Conservation (phyloP, 2,888 invertebrate genomes). For the Hemithea aestivaria region DNA sequence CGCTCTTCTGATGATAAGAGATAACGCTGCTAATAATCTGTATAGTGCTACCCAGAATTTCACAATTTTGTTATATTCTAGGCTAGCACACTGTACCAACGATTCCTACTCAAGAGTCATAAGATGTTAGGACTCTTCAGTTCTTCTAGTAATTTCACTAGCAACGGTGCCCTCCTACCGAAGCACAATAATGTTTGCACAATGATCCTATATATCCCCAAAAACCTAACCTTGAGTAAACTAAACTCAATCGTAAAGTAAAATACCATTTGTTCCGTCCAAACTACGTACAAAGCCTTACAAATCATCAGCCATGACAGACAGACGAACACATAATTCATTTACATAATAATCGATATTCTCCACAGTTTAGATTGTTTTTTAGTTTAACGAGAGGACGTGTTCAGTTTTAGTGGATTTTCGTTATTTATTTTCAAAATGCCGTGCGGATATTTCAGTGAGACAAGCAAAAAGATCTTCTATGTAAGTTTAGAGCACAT, state of each 20-base stretch:
- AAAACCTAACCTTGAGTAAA: slow-evolving; percentile 11
- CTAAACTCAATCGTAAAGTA: not conserved
- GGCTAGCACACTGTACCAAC: no score
- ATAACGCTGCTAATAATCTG: no score
- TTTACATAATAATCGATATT: slow-evolving; percentile 63
- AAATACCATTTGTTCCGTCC: slow-evolving; percentile 38
- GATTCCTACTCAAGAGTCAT: no score
- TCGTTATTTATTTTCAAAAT: slow-evolving; percentile 35
- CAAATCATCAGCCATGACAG: slow-evolving; percentile 51
- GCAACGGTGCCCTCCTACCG: no score
- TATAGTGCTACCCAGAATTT: no score
- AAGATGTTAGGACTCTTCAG: no score
- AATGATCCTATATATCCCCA: no score
- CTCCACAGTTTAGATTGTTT: slow-evolving; percentile 32
- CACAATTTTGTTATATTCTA: no score
- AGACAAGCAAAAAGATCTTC: slow-evolving; percentile 53
- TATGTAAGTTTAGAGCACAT: slow-evolving; percentile 51
- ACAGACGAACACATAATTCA: slow-evolving; percentile 57
- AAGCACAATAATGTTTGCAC: no score
- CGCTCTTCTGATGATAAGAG: no score
- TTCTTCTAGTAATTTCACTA: no score
- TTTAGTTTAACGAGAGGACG: slow-evolving; percentile 33
- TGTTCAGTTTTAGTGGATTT: slow-evolving; percentile 18
- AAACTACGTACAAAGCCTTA: slow-evolving; percentile 41
- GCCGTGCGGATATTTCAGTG: slow-evolving; percentile 70